Evolutionary conservation across 37 sponge, comb jelly and placozoan species (phyloP), one percentile per base, ranked within the genome.

Genomic region (Spongilla lacustris): DNA sequence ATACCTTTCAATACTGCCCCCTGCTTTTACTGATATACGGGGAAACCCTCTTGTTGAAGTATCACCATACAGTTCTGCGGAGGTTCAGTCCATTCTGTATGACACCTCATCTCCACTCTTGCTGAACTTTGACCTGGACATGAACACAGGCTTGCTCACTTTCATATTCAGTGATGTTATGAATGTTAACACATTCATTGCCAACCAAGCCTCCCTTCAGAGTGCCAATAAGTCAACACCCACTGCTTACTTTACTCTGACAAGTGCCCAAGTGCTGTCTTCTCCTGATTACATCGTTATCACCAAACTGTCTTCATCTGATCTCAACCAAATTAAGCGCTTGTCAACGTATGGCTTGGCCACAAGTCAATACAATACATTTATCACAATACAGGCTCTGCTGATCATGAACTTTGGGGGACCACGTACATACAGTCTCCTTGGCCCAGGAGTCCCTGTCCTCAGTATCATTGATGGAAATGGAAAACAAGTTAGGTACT

Each of bases 271-370:
- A 36, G 83, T 82, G 22, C 83, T 36, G 35, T 86, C 88, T 75
- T 27, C 23, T 73, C 38, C 86, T 74, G 93, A 81, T 31, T 95
- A 90, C 41, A 76, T 46, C 48, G 86, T 97, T 24, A 71, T 83
- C 32, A 48, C 94, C 11, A 67, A 88, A 27, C n/a, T 97, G 0
- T 83, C 88, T 24, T 68, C 19, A 19, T 68, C 71, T n/a, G 97
- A 97, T 66, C 38, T 97, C 76, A 97, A 97, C 80, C 93, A 84
- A 58, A 92, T 97, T 36, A 97, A 97, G 79, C 66, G 81, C n/a
- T 29, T 86, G 36, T 87, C 83, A 69, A 81, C 73, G 9, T 46
- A 46, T 46, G 82, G 77, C 24, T 36, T 97, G 30, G 95, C 95
- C 31, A 90, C 93, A 19, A 41, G 17, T 31, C n/a, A 8, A 6